phyloP scores from a whole-genome alignment of 2,888 invertebrate species.

The Venusia cambrica region DNA sequence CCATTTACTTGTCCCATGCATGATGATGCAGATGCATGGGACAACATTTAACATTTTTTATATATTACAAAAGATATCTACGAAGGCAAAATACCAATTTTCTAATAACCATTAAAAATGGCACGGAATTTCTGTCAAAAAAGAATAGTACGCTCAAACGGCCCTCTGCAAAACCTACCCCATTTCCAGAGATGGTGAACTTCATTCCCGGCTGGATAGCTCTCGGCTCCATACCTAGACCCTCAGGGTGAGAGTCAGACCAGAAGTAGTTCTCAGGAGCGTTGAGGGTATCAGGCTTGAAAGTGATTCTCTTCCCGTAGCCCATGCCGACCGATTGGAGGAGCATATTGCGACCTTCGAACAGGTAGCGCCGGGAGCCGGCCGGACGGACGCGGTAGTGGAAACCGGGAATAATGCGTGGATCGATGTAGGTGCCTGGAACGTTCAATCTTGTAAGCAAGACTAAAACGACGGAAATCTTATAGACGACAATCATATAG shows the following conservation, averaged over 20 bases:
- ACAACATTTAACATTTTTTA: too few relatives aligned
- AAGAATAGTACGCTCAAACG: too few relatives aligned
- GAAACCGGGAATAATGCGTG: constrained; percentile 87
- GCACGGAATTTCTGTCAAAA: too few relatives aligned
- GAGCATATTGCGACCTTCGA: constrained; percentile 83
- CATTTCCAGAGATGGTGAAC: constrained; percentile 82
- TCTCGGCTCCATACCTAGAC: constrained; percentile 85
- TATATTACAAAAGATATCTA: too few relatives aligned
- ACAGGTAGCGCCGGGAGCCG: constrained; percentile 83
- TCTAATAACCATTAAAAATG: too few relatives aligned
- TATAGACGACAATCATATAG: too few relatives aligned
- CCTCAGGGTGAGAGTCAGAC: constrained; percentile 89
- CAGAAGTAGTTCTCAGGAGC: constrained; percentile 86
- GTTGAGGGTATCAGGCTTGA: constrained; percentile 83
- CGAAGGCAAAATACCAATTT: too few relatives aligned
- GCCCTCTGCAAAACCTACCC: too few relatives aligned
- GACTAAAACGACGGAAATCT: too few relatives aligned
- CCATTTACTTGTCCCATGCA: too few relatives aligned
- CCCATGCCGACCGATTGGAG: constrained; percentile 86
- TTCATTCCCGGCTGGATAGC: constrained; percentile 85
- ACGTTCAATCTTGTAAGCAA: too few relatives aligned
- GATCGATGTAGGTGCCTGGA: constrained; percentile 86
- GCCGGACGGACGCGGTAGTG: constrained; percentile 86
- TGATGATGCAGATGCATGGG: too few relatives aligned
- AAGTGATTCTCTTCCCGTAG: constrained; percentile 88